Evolutionary conservation across 2,888 invertebrate species (phyloP).

Genomic region (Drosophila neotestacea): DNA sequence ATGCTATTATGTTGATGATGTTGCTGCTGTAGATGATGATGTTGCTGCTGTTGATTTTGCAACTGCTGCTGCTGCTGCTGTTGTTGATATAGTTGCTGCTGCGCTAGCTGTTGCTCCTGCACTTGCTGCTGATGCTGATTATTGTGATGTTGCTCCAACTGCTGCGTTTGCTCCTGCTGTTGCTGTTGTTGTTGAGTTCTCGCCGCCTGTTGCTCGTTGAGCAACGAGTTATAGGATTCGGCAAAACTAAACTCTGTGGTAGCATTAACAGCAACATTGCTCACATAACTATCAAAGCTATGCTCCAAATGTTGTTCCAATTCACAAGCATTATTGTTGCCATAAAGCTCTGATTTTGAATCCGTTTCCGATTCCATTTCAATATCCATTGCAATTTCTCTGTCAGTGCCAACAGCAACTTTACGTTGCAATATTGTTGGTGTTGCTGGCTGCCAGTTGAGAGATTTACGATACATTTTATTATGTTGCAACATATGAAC

Average conservation of each 20-base stretch:
- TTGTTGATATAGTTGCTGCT: conserved; percentile 80
- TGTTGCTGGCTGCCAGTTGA: conserved; percentile 36
- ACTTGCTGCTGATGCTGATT: conserved; percentile 52
- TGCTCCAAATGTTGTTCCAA: conserved; percentile 49
- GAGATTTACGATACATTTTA: conserved; percentile 60
- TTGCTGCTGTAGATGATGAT: conserved; percentile 79
- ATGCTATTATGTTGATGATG: conserved; percentile 61
- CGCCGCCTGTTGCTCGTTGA: conserved; percentile 68
- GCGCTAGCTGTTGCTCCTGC: conserved; percentile 49
- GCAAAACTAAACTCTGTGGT: conserved; percentile 81
- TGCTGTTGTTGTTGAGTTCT: conserved; percentile 45
- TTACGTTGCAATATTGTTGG: conserved; percentile 22
- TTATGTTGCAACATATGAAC: conserved; percentile 29
- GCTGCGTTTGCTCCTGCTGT: conserved; percentile 25
- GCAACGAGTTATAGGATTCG: conserved; percentile 84
- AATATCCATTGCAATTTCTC: conserved; percentile 19
- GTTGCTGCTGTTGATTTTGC: conserved; percentile 77
- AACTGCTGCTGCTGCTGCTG: conserved; percentile 76
- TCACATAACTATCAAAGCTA: conserved; percentile 43
- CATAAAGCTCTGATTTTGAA: conserved; percentile 9
- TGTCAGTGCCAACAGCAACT: not conserved
- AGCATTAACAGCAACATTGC: conserved; percentile 40
- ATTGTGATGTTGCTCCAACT: conserved; percentile 43
- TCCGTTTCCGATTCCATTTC: not conserved
- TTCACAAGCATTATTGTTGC: conserved; percentile 18